Evolutionary conservation across 2,113 vertebrate species (phyloP).

Genomic region (Smithornis capensis): DNA sequence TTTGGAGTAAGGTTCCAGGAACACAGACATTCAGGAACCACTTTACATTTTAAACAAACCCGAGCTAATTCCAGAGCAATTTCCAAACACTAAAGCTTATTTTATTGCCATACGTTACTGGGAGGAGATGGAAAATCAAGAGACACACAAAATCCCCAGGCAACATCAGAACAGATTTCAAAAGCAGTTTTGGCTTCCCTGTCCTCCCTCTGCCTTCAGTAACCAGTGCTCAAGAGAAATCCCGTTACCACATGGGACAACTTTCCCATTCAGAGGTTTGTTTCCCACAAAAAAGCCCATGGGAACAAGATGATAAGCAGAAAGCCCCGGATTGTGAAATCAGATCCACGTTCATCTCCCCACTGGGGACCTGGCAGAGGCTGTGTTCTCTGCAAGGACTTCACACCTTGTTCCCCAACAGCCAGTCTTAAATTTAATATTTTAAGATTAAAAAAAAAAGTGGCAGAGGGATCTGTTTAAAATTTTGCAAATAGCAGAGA

Average conservation of each 20-base stretch:
- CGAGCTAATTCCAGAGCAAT: neutral
- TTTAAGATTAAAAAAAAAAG: neutral
- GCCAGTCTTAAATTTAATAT: neutral
- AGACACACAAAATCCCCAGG: neutral
- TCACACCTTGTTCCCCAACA: neutral
- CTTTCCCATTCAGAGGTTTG: neutral
- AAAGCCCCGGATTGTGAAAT: neutral
- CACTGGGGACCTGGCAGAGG: rapidly evolving
- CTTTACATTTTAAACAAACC: neutral
- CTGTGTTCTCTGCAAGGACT: neutral
- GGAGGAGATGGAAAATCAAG: neutral
- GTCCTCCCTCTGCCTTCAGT: neutral
- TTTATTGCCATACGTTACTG: neutral
- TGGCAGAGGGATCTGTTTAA: neutral
- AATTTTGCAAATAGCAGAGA: neutral
- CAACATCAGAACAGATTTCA: neutral
- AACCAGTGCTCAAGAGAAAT: neutral
- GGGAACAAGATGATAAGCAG: neutral
- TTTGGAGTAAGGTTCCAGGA: neutral
- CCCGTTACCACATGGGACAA: neutral
- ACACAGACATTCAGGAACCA: neutral
- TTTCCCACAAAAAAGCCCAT: conserved; percentile 27
- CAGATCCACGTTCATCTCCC: rapidly evolving
- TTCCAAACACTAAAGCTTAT: neutral
- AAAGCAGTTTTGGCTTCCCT: neutral